Evolutionary conservation across 2,797 vertebrate genomes (phyloP).

Genomic region (Vespertilio murinus): DNA sequence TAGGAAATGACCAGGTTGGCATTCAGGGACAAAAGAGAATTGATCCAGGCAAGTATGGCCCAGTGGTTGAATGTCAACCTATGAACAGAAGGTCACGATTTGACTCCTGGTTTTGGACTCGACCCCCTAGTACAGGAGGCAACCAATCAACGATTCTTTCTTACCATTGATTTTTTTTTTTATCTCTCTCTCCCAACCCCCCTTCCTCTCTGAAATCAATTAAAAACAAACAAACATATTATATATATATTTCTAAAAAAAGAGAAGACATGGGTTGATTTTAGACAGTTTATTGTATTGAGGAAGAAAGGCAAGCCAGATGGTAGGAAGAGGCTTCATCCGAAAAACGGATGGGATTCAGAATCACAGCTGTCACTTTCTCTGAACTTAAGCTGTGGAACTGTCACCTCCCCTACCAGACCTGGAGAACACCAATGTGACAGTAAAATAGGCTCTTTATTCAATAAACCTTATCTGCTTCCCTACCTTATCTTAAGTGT

Average conservation of each 20-base stretch:
- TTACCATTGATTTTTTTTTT: no score
- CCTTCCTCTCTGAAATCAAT: no score
- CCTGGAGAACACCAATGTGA: background rate
- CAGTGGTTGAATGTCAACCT: no score
- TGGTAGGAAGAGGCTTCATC: background rate
- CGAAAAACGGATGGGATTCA: background rate
- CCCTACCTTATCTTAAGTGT: background rate
- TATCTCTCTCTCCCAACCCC: no score
- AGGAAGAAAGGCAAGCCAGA: background rate
- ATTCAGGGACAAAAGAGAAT: background rate
- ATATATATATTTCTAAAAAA: background rate
- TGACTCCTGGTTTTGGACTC: no score
- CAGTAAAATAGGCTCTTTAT: background rate
- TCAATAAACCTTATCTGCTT: background rate
- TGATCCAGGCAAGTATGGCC: background rate
- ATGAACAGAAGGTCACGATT: no score
- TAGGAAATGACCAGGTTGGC: background rate
- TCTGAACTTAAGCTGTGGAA: background rate
- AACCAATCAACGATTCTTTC: no score
- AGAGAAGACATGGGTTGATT: background rate
- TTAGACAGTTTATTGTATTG: background rate
- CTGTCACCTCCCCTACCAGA: background rate
- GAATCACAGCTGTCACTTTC: conserved; percentile 10
- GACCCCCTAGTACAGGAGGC: no score
- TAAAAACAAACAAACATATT: no score